Percentiles rank a stretch among this genome's conserved stretches.
phyloP scores from a whole-genome alignment of 2,888 invertebrate species.

The Cosmia pyralina region DNA sequence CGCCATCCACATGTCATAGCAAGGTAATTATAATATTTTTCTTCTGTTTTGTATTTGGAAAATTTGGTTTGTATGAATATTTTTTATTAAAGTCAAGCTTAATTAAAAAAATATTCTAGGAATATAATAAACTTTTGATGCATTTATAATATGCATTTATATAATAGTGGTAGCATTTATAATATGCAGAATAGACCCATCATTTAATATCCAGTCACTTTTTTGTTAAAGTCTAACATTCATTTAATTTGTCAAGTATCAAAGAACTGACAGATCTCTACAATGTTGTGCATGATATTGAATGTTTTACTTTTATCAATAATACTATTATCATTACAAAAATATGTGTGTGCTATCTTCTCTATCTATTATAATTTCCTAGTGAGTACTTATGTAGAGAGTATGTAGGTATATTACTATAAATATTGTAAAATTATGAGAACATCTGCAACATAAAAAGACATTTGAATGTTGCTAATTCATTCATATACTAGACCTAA shows the following conservation, averaged over 20 bases:
- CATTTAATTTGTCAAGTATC: constrained; percentile 14
- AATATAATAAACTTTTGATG: background rate
- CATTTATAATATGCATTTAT: too few relatives aligned
- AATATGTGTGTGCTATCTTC: constrained; percentile 38
- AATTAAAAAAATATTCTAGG: background rate
- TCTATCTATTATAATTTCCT: constrained; percentile 36
- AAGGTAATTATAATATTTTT: constrained; percentile 81
- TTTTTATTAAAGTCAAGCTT: constrained; percentile 14
- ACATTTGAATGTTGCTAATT: background rate
- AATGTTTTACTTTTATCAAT: constrained; percentile 51
- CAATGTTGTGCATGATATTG: constrained; percentile 62
- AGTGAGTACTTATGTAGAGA: constrained; percentile 6
- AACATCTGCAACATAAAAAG: background rate
- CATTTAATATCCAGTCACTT: constrained; percentile 18
- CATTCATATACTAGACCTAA: background rate
- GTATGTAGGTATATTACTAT: constrained; percentile 5
- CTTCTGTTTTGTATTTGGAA: constrained; percentile 17
- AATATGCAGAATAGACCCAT: constrained; percentile 20
- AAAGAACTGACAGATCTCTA: constrained; percentile 24
- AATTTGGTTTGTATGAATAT: constrained; percentile 22
- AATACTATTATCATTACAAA: constrained; percentile 35
- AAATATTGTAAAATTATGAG: background rate
- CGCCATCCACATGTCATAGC: constrained; percentile 90
- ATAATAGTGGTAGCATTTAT: constrained; percentile 25
- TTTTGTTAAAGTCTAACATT: constrained; percentile 33